phyloP scores from a whole-genome alignment of 1,140 invertebrate genomes.

The Grapholita molesta region DNA sequence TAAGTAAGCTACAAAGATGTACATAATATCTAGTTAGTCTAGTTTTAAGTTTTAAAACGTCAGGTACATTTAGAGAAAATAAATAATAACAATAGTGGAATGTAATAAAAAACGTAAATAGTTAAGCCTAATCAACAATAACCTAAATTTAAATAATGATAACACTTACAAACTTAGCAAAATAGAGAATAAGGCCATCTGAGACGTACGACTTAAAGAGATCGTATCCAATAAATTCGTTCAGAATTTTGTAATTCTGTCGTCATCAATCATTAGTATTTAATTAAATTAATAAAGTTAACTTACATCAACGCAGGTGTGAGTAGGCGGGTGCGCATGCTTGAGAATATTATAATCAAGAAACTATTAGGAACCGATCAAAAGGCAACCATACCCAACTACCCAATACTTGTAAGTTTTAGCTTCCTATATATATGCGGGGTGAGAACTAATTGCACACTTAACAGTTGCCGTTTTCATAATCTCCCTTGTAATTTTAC shows the following conservation, averaged over 20 bases:
- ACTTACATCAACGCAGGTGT: background rate
- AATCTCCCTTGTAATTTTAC: too few species aligned
- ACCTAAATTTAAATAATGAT: slow-evolving; percentile 1
- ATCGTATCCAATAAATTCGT: slow-evolving; percentile 6
- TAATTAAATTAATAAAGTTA: background rate
- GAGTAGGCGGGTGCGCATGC: background rate
- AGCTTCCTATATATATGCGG: too few species aligned
- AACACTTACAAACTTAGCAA: slow-evolving; percentile 17
- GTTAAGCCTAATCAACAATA: slow-evolving; percentile 1
- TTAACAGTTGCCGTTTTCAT: too few species aligned
- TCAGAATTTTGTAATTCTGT: background rate
- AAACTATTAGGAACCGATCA: background rate
- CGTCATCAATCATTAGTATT: background rate
- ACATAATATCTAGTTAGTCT: too few species aligned
- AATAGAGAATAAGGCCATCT: background rate
- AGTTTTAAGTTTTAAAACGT: too few species aligned
- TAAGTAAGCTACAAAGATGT: too few species aligned
- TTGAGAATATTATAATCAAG: background rate
- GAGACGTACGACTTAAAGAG: background rate
- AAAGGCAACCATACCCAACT: too few species aligned
- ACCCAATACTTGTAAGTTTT: too few species aligned
- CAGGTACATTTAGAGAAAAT: too few species aligned
- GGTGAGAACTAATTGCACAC: too few species aligned
- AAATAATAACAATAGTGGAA: too few species aligned
- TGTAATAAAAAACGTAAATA: background rate